Percentiles rank a stretch among this genome's conserved stretches.
Evolutionary conservation across 1,140 invertebrate genomes (phyloP).

Genomic region (Ylistrum balloti): DNA sequence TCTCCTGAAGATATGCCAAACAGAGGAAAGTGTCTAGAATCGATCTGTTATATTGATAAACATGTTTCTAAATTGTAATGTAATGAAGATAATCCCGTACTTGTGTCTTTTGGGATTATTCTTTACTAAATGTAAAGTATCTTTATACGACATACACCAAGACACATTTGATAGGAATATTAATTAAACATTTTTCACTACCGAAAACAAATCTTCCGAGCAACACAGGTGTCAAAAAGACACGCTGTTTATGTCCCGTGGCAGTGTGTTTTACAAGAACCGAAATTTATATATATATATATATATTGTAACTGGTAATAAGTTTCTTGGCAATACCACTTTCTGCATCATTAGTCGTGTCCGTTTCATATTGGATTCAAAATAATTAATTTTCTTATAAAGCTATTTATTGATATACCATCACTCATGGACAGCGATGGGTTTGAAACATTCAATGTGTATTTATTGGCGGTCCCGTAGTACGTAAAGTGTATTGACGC

Average conservation of each 20-base stretch:
- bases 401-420: not conserved
- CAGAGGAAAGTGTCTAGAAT: too few species aligned
- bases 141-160: not conserved
- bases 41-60: too few species aligned
- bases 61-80: too few species aligned
- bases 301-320: constrained; percentile 14
- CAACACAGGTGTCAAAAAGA: not conserved
- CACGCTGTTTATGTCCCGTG: not conserved
- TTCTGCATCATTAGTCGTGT: not conserved
- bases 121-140: too few species aligned
- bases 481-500: not conserved
- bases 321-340: not conserved
- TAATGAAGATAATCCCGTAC: too few species aligned
- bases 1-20: too few species aligned
- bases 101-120: too few species aligned
- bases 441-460: not conserved
- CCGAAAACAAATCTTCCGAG: not conserved
- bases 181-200: not conserved
- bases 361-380: not conserved
- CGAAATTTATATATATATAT: not conserved
- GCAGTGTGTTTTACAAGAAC: not conserved
- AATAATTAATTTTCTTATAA: not conserved
- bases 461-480: not conserved
- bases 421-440: not conserved
- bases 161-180: not conserved